phyloP scores from a whole-genome alignment of 2,888 invertebrate species.

The Agriopis marginaria region DNA sequence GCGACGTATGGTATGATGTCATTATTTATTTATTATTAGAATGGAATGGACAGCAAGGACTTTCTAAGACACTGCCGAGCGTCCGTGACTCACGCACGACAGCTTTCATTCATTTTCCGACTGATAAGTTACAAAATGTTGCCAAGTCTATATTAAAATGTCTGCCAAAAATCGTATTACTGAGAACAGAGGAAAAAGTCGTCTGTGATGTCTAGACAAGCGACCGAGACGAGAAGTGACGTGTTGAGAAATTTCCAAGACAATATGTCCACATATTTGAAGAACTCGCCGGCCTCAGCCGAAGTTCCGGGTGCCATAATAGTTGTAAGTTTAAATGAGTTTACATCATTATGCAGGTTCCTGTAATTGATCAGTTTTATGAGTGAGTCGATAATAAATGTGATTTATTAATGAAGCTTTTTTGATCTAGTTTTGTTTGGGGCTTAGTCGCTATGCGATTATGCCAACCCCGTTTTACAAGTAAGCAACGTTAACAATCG shows the following conservation, averaged over 20 bases:
- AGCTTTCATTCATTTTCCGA: constrained; percentile 82
- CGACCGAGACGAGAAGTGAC: constrained; percentile 73
- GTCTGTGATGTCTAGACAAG: constrained; percentile 76
- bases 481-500: too few species aligned
- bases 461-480: too few species aligned
- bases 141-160: constrained; percentile 77
- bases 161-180: constrained; percentile 83
- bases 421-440: not conserved
- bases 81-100: constrained; percentile 68
- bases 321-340: constrained; percentile 34
- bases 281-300: constrained; percentile 36
- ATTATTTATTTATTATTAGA: constrained; percentile 45
- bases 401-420: constrained; percentile 29
- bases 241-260: constrained; percentile 61
- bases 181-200: constrained; percentile 76
- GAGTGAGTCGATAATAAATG: constrained; percentile 28
- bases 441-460: too few species aligned
- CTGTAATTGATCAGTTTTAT: constrained; percentile 43
- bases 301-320: constrained; percentile 43
- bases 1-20: constrained; percentile 50
- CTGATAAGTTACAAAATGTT: constrained; percentile 73
- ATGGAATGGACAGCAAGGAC: constrained; percentile 58
- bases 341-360: constrained; percentile 41
- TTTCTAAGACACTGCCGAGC: constrained; percentile 51
- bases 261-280: constrained; percentile 44